Conservation (phyloP, 92 coral and sea anemone genomes). For the Palythoa grandiflora region DNA sequence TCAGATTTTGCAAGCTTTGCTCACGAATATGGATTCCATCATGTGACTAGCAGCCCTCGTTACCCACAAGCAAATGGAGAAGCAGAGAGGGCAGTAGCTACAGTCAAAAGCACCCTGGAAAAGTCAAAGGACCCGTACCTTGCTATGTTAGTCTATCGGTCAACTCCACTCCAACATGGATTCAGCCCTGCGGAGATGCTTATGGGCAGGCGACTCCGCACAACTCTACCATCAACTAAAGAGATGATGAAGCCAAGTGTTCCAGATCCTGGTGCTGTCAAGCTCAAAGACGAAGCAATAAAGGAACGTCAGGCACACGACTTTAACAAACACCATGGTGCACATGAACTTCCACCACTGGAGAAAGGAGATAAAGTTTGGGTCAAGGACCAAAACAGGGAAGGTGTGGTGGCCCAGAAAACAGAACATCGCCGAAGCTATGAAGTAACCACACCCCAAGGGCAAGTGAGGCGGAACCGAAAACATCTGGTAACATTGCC, state of each 20-base stretch:
- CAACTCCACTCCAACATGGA: neutral
- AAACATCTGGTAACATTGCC: no score
- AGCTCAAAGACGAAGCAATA: conserved; percentile 14
- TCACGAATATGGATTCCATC: neutral
- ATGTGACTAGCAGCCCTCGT: neutral
- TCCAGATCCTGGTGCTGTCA: conserved; percentile 26
- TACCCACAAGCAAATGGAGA: neutral
- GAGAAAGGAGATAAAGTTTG: neutral
- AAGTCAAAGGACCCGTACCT: neutral
- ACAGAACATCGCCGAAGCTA: no score
- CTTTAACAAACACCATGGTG: conserved; percentile 31
- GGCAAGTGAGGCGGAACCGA: no score
- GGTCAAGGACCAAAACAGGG: conserved; percentile 23
- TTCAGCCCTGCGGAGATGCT: no score
- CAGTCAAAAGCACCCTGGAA: neutral
- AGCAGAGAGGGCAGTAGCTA: neutral
- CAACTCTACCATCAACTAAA: conserved; percentile 53
- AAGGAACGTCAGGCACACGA: neutral
- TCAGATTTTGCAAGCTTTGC: neutral
- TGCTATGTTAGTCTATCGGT: neutral
- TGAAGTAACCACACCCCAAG: no score
- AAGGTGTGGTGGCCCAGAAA: conserved; percentile 30
- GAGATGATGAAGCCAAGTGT: conserved; percentile 23
- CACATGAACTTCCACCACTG: conserved; percentile 28
- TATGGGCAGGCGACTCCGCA: conserved; percentile 43